Evolutionary conservation across 2,113 vertebrate genomes (phyloP), one percentile per base, ranked within the genome.

Genomic region (Paratilapia polleni): DNA sequence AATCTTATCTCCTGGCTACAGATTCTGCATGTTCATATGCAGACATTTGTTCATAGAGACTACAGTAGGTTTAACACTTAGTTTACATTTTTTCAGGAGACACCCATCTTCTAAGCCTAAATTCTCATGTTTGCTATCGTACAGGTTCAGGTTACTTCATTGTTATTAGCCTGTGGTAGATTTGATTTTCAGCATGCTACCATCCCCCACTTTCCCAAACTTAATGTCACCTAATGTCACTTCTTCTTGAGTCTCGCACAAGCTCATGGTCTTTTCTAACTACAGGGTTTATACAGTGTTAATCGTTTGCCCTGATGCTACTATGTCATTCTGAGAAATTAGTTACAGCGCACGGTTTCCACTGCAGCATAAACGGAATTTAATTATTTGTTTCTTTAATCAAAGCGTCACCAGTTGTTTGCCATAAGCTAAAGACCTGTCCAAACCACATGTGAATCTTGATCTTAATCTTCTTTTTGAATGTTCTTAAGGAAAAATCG

Each of bases 311-410:
- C 60, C 74, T 60, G 58, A 82, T 82, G 84, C 73, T 76, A 82
- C 59, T 82, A 36, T 90, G 86, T 82, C 60, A 77, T 90, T 88
- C 64, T 47, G 56, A 70, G 56, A 82, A 77, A 61, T 62, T 41
- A 49, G 68, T 80, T 86, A 82, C 61, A 80, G 11, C 24, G 19
- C 15, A 70, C 36, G 76, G 17, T 88, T 92, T 90, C 84, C 84
- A 88, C 24, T 81, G 82, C 70, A 81, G 74, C 79, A 68, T 64
- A 52, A 74, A 82, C 73, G 80, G 2, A 36, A 43, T 78, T 62
- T 26, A 22, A 79, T 83, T 56, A 52, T 78, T 77, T 85, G 41
- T 75, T 84, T 86, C 54, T 82, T 82, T 75, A 77, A 80, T 88
- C 62, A 75, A 83, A 78, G 70, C 83, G 34, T 80, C 61, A 60